Base-by-base conservation (phyloP, 2,113 vertebrate species). In the Rhegmatorhina hoffmannsi region DNA sequence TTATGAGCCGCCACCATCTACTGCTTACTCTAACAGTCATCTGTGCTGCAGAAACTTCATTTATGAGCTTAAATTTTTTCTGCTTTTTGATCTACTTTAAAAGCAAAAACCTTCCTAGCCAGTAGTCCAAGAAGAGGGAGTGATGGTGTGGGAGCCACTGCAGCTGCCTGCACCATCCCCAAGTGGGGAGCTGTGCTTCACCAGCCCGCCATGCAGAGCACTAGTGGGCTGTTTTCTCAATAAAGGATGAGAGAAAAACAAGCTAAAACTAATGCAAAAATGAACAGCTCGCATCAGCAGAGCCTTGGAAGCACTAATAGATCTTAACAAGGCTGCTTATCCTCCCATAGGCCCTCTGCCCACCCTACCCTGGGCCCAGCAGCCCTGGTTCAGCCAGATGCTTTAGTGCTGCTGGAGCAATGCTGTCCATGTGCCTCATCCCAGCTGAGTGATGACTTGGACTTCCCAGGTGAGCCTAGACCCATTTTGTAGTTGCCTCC, bases 121-220 rank as follows among this genome's bases (percentile, higher is more conserved):
- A 49, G 10, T 10, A n/a, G 9, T 40, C 13, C n/a, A n/a, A n/a
- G n/a, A 50, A 69, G 59, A 52, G 60, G 50, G 47, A 13, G 26
- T 1, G 8, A 24, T 60, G 47, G 60, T 1, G 25, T 79, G 74
- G 76, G 58, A 74, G 60, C 64, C 56, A 16, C 73, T 1, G 5
- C 92, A 66, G 94, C 94, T 80, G 87, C 26, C 44, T 3, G 34
- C 1, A 0, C 23, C 0, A 3, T 52, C 53, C 68, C 74, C 1
- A 2, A 11, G 36, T 0, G 23, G 47, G 68, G 87, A 19, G 69
- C 81, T 1, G 6, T 4, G 47, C 79, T 50, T 59, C 66, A 13
- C 40, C 13, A 1, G 4, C 17, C 68, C 7, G 1, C 47, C 8
- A 0, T 0, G 3, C 80, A 24, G 28, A 59, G 66, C 53, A 6